phyloP scores from a whole-genome alignment of 2,888 invertebrate species.

The Platerodrilus igneus region DNA sequence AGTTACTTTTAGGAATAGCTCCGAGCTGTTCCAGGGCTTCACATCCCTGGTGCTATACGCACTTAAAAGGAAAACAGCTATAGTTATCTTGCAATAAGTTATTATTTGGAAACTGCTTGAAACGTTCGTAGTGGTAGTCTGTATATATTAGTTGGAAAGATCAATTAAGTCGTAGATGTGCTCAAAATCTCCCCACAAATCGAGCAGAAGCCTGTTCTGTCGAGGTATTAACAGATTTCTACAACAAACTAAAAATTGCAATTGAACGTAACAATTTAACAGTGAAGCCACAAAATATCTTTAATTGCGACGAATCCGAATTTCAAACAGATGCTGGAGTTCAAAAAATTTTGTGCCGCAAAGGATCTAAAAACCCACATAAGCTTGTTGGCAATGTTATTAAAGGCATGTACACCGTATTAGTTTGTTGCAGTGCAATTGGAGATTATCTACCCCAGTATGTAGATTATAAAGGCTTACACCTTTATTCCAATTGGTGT shows the following conservation, averaged over 20 bases:
- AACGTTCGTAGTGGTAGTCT: too few species aligned
- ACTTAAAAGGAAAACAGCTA: too few species aligned
- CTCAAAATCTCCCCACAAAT: slow-evolving; percentile 20
- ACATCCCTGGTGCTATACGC: too few species aligned
- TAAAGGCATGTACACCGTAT: slow-evolving; percentile 20
- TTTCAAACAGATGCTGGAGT: slow-evolving; percentile 25
- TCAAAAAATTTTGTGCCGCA: slow-evolving; percentile 21
- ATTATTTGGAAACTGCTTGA: too few species aligned
- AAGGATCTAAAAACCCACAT: slow-evolving; percentile 15
- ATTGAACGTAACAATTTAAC: slow-evolving; percentile 1
- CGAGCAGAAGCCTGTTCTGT: slow-evolving; percentile 11
- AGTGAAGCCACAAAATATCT: slow-evolving; percentile 24
- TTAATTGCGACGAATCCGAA: slow-evolving; percentile 20
- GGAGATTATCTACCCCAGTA: slow-evolving; percentile 20
- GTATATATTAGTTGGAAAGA: slow-evolving; percentile 21
- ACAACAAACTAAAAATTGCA: slow-evolving; percentile 14
- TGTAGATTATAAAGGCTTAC: slow-evolving; percentile 23
- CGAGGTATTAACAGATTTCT: slow-evolving; percentile 18
- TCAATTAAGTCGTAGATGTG: slow-evolving; percentile 11
- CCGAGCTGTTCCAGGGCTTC: too few species aligned
- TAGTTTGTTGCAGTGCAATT: slow-evolving; percentile 24
- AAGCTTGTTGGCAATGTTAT: slow-evolving; percentile 21
- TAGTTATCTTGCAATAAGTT: too few species aligned
- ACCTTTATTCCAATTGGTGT: slow-evolving; percentile 19
- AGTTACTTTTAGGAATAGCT: too few species aligned